Conservation (phyloP, 1,140 invertebrate species). For the Drosophila persimilis region DNA sequence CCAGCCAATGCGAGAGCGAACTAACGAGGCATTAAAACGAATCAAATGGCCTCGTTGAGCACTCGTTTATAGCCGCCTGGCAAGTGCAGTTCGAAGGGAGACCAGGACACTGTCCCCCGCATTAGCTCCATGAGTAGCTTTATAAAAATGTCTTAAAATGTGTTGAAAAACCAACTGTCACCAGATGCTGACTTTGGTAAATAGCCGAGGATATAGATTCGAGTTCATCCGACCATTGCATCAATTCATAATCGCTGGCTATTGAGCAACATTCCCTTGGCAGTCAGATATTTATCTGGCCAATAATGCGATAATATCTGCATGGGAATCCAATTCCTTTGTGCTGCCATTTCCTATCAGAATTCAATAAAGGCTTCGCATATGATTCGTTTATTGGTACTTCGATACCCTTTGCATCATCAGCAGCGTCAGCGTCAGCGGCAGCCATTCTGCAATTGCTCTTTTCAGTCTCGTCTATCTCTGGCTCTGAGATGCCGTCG, state of each 20-base stretch:
- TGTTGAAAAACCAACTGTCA: slow-evolving; percentile 36
- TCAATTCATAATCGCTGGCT: slow-evolving; percentile 24
- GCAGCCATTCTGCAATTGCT: neutral
- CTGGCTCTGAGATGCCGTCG: neutral
- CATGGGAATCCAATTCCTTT: slow-evolving; percentile 35
- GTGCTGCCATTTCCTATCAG: slow-evolving; percentile 20
- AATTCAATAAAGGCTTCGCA: slow-evolving; percentile 38
- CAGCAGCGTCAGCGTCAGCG: neutral
- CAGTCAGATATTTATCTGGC: slow-evolving; percentile 16
- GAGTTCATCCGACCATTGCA: slow-evolving; percentile 15
- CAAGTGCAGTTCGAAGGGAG: slow-evolving; percentile 7
- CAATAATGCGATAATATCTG: slow-evolving; percentile 51
- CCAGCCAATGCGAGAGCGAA: neutral
- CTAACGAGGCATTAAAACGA: slow-evolving; percentile 36
- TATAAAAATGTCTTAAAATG: slow-evolving; percentile 30
- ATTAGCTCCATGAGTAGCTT: too few species aligned
- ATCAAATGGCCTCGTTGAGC: slow-evolving; percentile 44
- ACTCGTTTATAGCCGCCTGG: slow-evolving; percentile 33
- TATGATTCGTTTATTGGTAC: slow-evolving; percentile 54
- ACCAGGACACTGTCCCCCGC: neutral
- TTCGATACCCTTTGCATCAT: slow-evolving; percentile 20
- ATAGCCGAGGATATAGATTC: slow-evolving; percentile 8
- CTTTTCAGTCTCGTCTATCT: too few species aligned
- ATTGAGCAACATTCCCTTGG: slow-evolving; percentile 27
- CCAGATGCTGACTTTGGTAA: slow-evolving; percentile 23